Evolutionary conservation across 2,888 invertebrate species (phyloP).

Genomic region (Tetheella fluctuosa): DNA sequence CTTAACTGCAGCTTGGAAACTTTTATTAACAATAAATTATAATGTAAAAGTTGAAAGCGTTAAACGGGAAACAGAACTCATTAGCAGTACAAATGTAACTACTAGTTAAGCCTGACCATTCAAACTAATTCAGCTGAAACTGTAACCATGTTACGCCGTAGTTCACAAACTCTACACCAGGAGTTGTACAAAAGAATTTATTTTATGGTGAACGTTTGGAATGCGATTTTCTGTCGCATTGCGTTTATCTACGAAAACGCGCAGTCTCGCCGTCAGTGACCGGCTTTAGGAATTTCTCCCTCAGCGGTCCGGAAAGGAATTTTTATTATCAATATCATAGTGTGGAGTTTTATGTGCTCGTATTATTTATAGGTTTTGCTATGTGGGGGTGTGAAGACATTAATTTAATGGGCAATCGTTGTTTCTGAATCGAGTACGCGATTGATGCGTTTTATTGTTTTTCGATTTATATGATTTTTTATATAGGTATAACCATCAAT

Average conservation of each 20-base stretch:
- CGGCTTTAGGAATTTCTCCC: constrained; percentile 23
- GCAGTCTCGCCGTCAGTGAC: constrained; percentile 5
- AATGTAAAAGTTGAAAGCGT: background rate
- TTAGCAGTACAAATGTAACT: constrained; percentile 8
- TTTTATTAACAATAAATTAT: background rate
- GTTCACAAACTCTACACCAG: background rate
- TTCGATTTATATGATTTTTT: background rate
- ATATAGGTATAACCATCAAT: too few species aligned
- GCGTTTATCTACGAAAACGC: constrained; percentile 14
- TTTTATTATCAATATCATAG: constrained; percentile 73
- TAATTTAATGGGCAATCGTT: constrained; percentile 16
- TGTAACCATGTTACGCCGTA: background rate
- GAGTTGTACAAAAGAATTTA: constrained; percentile 24
- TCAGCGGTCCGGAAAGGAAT: constrained; percentile 53
- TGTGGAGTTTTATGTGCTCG: constrained; percentile 48
- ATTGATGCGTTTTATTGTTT: background rate
- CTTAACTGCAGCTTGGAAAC: background rate
- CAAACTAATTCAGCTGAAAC: constrained; percentile 12
- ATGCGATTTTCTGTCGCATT: constrained; percentile 14
- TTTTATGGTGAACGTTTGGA: constrained; percentile 24
- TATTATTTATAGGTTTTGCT: constrained; percentile 54
- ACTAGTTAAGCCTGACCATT: constrained; percentile 10
- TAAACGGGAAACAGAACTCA: constrained; percentile 13
- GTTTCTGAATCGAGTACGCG: constrained; percentile 2
- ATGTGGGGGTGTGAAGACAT: constrained; percentile 32